Evolutionary conservation across 2,797 vertebrate genomes (phyloP).

Genomic region (Arctocebus calabarensis): DNA sequence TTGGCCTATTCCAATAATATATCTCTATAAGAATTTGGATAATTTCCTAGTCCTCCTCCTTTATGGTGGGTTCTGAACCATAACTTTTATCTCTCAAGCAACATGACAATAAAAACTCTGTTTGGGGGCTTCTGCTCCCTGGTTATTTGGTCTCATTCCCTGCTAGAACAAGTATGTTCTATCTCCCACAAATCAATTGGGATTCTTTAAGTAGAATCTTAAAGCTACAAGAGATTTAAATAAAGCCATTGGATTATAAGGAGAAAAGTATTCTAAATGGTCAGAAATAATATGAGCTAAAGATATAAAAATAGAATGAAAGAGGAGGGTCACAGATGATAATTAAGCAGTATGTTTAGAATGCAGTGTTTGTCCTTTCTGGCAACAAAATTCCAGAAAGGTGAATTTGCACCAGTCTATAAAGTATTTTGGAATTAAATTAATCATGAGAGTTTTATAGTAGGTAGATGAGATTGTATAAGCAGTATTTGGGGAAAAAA

Average conservation of each 20-base stretch:
- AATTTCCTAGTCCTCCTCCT: background rate
- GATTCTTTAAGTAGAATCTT: background rate
- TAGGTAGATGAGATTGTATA: background rate
- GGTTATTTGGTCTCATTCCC: background rate
- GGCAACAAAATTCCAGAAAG: background rate
- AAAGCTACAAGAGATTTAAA: background rate
- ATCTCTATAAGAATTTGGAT: background rate
- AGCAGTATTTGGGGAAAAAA: background rate
- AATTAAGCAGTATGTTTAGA: conserved; percentile 2
- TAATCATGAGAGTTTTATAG: background rate
- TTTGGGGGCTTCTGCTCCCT: background rate
- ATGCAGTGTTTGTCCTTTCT: background rate
- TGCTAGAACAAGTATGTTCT: background rate
- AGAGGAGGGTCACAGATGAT: background rate
- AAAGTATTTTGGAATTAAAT: background rate
- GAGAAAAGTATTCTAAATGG: background rate
- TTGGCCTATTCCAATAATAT: background rate
- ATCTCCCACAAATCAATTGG: background rate
- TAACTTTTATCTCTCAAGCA: background rate
- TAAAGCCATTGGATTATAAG: background rate
- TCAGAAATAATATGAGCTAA: background rate
- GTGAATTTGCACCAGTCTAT: background rate
- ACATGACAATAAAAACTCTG: background rate
- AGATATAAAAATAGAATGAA: background rate
- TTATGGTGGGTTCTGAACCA: background rate